Evolutionary conservation across 2,113 vertebrate genomes (phyloP).

Genomic region (Catagonus wagneri): DNA sequence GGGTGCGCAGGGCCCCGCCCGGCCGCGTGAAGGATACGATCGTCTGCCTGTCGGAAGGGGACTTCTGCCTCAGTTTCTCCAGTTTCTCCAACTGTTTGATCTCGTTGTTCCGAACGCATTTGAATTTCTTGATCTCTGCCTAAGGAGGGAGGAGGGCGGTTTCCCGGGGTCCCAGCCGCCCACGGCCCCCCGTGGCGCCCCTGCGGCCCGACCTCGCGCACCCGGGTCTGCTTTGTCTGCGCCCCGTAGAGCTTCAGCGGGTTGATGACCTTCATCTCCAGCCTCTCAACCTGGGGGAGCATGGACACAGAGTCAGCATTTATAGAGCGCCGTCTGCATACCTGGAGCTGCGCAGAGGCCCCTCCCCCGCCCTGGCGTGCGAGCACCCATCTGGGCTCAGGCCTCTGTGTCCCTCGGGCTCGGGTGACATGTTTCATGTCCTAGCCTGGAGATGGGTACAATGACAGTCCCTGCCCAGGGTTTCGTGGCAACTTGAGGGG

Average conservation of each 20-base stretch:
- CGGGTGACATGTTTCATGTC: fast-evolving
- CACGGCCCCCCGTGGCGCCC: fast-evolving
- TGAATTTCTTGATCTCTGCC: conserved; percentile 91
- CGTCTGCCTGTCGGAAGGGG: conserved; percentile 88
- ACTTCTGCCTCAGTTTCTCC: conserved; percentile 87
- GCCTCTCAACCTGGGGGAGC: conserved; percentile 86
- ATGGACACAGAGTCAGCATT: background rate
- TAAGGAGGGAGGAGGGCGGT: conserved; percentile 44
- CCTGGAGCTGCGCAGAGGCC: background rate
- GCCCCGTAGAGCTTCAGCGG: conserved; percentile 86
- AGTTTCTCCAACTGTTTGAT: conserved; percentile 91
- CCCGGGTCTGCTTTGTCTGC: conserved; percentile 87
- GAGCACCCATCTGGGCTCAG: background rate
- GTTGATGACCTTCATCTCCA: conserved; percentile 87
- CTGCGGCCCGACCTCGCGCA: conserved; percentile 55
- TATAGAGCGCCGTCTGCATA: fast-evolving
- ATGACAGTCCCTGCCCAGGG: too few relatives aligned
- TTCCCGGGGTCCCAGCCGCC: fast-evolving
- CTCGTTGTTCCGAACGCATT: conserved; percentile 86
- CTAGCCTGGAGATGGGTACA: background rate
- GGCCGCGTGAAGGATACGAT: conserved; percentile 89
- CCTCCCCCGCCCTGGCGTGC: fast-evolving
- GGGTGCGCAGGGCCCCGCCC: fast-evolving
- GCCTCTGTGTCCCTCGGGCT: background rate
- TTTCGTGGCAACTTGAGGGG: fast-evolving